A percentile compares a stretch with the other conserved stretches of the same genome.
These are phyloP conservation scores for Sesamia inferens DNA, from an alignment of 2,888 invertebrate species.

Conservation along the genomic window DNA sequence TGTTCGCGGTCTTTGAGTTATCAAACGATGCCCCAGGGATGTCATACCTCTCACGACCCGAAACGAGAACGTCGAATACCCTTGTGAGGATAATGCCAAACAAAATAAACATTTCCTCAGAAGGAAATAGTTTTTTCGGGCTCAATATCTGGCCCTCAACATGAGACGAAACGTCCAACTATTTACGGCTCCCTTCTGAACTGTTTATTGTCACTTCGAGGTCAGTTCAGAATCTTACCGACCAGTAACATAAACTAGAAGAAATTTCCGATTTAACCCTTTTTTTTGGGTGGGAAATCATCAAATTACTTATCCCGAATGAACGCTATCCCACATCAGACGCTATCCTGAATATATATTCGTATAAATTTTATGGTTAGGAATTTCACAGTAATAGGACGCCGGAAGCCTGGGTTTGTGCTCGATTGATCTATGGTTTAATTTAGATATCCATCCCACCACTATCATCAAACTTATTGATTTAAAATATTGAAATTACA, in stretches of 20 bases:
- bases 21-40: constrained; percentile 2
- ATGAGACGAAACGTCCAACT: constrained; percentile 17
- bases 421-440: neutral
- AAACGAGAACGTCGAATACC: constrained; percentile 5
- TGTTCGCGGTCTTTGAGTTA: neutral
- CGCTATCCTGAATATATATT: no score
- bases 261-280: constrained; percentile 20
- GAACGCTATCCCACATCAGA: no score
- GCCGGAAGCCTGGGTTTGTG: no score
- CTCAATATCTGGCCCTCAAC: constrained; percentile 31
- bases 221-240: constrained; percentile 26
- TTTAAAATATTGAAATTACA: no score
- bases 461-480: no score
- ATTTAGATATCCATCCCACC: no score
- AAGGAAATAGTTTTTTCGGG: constrained; percentile 43
- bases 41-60: neutral
- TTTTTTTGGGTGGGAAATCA: no score
- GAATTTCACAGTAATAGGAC: neutral
- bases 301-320: no score
- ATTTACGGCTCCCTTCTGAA: constrained; percentile 28
- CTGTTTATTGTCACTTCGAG: constrained; percentile 37
- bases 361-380: neutral
- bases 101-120: constrained; percentile 31
- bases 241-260: constrained; percentile 33
- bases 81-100: constrained; percentile 31